A percentile compares a stretch with the other conserved stretches of the same genome.
These are phyloP conservation scores for Saguinus midas DNA, from an alignment of 2,113 vertebrate genomes.

Conservation along the genomic window DNA sequence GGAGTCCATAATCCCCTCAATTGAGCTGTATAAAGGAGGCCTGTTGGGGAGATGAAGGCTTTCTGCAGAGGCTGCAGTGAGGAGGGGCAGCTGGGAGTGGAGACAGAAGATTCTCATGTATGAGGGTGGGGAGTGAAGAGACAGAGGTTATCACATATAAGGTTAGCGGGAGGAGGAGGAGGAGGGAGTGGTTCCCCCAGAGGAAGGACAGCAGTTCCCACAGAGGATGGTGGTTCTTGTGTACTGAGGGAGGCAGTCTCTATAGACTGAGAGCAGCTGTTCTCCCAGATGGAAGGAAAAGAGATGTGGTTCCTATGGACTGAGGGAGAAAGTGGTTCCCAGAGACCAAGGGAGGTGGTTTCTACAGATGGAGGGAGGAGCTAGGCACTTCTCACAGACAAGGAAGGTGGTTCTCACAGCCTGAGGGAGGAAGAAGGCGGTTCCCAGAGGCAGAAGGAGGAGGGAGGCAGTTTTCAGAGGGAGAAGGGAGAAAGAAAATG, in stretches of 20 bases:
- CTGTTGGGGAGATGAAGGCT: constrained; percentile 62
- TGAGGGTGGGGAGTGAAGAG: too few species aligned
- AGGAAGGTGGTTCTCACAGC: too few species aligned
- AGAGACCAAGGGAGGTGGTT: background rate
- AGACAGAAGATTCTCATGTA: background rate
- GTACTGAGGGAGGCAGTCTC: too few species aligned
- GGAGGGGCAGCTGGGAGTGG: background rate
- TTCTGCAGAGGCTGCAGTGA: constrained; percentile 2
- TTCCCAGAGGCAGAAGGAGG: background rate
- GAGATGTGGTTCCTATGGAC: background rate
- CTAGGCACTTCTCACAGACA: too few species aligned
- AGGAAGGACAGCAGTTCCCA: too few species aligned
- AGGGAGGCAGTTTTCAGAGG: background rate
- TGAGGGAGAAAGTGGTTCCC: background rate
- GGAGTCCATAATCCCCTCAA: constrained; percentile 76
- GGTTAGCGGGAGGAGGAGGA: too few species aligned
- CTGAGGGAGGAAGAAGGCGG: background rate
- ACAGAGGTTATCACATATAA: too few species aligned
- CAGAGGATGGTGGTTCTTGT: too few species aligned
- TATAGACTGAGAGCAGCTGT: too few species aligned
- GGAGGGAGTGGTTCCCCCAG: too few species aligned
- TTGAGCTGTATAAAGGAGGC: constrained; percentile 77
- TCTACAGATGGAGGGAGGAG: background rate
- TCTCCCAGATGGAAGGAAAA: background rate
- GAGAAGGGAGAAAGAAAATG: background rate